A percentile compares a stretch with the other conserved stretches of the same genome.
Conservation (phyloP, 2,797 vertebrate genomes). For the Typhlichthys subterraneus region DNA sequence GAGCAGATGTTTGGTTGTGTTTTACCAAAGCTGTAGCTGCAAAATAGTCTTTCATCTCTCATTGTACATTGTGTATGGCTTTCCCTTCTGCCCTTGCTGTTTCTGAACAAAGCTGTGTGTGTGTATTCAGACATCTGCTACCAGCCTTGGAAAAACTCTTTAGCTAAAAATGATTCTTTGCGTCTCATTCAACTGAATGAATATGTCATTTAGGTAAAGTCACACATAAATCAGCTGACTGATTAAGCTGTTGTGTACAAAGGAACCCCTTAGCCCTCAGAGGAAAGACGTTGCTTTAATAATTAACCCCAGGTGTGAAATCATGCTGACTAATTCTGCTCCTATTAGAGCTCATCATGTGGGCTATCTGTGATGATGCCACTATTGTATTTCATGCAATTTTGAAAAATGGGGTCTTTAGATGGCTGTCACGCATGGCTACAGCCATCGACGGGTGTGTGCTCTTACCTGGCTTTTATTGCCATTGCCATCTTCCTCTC, state of each 20-base stretch:
- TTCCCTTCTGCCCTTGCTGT: constrained; percentile 28
- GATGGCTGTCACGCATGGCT: constrained; percentile 5
- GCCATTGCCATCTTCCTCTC: constrained; percentile 5
- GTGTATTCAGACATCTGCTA: constrained; percentile 43
- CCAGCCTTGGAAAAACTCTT: constrained; percentile 17
- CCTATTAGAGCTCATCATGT: not conserved
- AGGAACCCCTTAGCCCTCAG: not conserved
- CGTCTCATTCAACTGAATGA: constrained; percentile 10
- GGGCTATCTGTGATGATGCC: not conserved
- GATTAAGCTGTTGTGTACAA: constrained; percentile 12
- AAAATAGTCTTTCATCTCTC: constrained; percentile 12
- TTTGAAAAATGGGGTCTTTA: constrained; percentile 1
- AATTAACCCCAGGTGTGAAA: not conserved
- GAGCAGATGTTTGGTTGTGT: constrained; percentile 46
- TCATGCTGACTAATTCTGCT: constrained; percentile 5
- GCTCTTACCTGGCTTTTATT: constrained; percentile 13
- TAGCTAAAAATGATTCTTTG: constrained; percentile 22
- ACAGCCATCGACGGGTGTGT: not conserved
- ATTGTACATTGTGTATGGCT: constrained; percentile 19
- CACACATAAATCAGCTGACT: constrained; percentile 5
- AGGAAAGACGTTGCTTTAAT: constrained; percentile 1
- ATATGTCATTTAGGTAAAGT: constrained; percentile 6
- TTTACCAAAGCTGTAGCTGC: constrained; percentile 8
- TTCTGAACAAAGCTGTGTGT: constrained; percentile 35
- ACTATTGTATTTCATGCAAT: not conserved